Conservation (phyloP, 2,888 invertebrate species). For the Scrobipalpa costella region DNA sequence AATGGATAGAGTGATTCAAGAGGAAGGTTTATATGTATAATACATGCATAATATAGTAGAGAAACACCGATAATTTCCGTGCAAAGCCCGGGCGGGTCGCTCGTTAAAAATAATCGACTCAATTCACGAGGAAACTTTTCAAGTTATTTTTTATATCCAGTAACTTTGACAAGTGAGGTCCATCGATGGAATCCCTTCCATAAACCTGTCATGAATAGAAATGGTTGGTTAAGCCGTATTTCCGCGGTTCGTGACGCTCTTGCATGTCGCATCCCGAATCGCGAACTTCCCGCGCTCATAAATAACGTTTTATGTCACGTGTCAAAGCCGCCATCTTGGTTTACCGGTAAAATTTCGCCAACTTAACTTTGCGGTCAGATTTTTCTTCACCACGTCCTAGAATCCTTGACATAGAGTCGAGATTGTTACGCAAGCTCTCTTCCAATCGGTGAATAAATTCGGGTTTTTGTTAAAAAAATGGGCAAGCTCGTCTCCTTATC, state of each 20-base stretch:
- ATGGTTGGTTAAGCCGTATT: conserved; percentile 66
- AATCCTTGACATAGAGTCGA: conserved; percentile 56
- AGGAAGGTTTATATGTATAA: no score
- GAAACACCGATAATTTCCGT: no score
- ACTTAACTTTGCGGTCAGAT: conserved; percentile 45
- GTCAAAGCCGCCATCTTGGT: conserved; percentile 73
- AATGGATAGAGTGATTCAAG: no score
- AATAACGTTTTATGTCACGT: conserved; percentile 77
- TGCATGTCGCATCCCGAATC: conserved; percentile 73
- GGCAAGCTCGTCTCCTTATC: conserved; percentile 65
- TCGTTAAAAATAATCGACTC: no score
- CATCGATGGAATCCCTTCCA: conserved; percentile 50
- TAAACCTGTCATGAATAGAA: conserved; percentile 74
- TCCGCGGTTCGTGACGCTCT: conserved; percentile 73
- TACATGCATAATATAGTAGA: no score
- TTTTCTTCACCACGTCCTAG: conserved; percentile 39
- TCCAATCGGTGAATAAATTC: conserved; percentile 43
- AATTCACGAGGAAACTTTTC: no score
- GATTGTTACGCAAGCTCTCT: conserved; percentile 43
- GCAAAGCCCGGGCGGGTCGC: no score
- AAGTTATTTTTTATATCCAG: background rate
- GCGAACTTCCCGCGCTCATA: conserved; percentile 74
- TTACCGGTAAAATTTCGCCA: conserved; percentile 56
- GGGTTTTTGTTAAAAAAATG: conserved; percentile 57
- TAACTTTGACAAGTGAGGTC: conserved; percentile 30